Conservation (phyloP, 1,140 invertebrate species). For the Lepeophtheirus salmonis region DNA sequence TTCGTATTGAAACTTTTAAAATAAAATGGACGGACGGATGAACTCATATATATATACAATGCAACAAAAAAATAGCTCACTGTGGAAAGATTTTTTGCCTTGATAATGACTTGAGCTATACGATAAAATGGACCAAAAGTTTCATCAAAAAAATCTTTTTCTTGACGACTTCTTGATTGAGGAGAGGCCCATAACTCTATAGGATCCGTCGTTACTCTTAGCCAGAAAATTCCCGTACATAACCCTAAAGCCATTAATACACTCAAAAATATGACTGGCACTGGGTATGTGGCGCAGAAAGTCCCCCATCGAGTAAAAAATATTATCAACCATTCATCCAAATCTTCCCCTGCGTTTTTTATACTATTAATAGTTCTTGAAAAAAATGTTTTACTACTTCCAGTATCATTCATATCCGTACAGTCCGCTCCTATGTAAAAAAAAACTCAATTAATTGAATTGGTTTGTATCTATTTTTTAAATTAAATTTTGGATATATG, state of each 20-base stretch:
- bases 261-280: conserved; percentile 50
- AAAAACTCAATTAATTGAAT: neutral
- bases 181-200: conserved; percentile 91
- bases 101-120: conserved; percentile 68
- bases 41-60: neutral
- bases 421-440: neutral
- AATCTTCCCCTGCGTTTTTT: neutral
- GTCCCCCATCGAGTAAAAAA: conserved; percentile 11
- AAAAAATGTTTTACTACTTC: no score
- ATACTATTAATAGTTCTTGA: no score
- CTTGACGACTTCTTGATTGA: conserved; percentile 54
- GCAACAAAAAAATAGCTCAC: neutral
- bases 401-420: neutral
- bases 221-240: conserved; percentile 42
- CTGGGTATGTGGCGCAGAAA: conserved; percentile 57
- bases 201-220: conserved; percentile 71
- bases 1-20: conserved; percentile 9
- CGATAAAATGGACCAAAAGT: conserved; percentile 90
- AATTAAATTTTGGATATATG: no score
- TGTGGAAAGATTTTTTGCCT: conserved; percentile 23
- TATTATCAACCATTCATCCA: neutral
- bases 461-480: neutral
- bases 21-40: neutral
- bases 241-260: conserved; percentile 37
- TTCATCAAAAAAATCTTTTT: conserved; percentile 74